Percentiles rank a stretch among this genome's conserved stretches.
phyloP scores from a whole-genome alignment of 2,888 invertebrate species.

The Dolichomitus sp. region DNA sequence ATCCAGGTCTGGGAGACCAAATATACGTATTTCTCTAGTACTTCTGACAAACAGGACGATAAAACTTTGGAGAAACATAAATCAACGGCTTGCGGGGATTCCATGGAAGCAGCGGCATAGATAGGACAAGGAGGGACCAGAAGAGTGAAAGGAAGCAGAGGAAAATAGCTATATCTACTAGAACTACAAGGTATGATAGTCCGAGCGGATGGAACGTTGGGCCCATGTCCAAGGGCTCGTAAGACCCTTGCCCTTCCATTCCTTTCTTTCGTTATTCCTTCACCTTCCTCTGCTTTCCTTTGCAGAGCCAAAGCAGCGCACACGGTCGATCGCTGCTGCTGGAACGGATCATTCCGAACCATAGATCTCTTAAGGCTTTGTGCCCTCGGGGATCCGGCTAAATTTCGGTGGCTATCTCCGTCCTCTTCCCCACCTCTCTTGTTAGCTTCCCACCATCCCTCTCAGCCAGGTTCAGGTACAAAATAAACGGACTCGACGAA shows the following conservation, averaged over 20 bases:
- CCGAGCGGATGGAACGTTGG: constrained; percentile 23
- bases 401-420: constrained; percentile 60
- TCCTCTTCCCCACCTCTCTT: constrained; percentile 32
- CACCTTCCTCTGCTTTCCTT: not conserved
- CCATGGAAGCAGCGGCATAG: constrained; percentile 51
- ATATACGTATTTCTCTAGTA: constrained; percentile 48
- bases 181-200: constrained; percentile 24
- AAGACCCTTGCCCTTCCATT: constrained; percentile 30
- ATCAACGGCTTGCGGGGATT: constrained; percentile 76
- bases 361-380: constrained; percentile 62
- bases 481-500: constrained; percentile 48
- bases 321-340: constrained; percentile 24
- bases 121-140: constrained; percentile 19
- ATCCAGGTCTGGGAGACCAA: constrained; percentile 30
- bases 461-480: constrained; percentile 31
- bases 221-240: constrained; percentile 22
- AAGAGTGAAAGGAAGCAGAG: constrained; percentile 9
- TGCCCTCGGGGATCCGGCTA: constrained; percentile 59
- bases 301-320: not conserved
- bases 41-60: constrained; percentile 77
- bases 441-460: constrained; percentile 12
- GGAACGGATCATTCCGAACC: constrained; percentile 52
- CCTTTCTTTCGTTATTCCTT: constrained; percentile 3
- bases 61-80: constrained; percentile 80
- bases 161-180: constrained; percentile 16